These are phyloP conservation scores for Euwallacea similis DNA, from an alignment of 1,140 invertebrate species.

Conservation along the genomic window DNA sequence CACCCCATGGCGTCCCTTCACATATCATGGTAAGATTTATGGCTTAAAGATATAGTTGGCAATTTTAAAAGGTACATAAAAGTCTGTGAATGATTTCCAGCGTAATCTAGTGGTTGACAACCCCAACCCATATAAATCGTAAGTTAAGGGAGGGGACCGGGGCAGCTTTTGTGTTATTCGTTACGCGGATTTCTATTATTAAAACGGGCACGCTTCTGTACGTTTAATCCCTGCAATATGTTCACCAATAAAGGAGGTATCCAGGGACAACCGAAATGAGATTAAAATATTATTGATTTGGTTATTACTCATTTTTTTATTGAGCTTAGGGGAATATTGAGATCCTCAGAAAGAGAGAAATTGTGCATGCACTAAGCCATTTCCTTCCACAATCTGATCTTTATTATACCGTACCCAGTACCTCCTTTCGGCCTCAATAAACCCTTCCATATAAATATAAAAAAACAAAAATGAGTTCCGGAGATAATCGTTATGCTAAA, in stretches of 20 bases:
- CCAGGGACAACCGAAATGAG: background rate
- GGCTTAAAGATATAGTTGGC: conserved; percentile 26
- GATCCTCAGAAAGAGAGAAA: too few relatives aligned
- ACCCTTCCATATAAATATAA: conserved; percentile 2
- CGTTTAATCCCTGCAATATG: conserved; percentile 36
- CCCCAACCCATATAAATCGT: conserved; percentile 25
- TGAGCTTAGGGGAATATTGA: background rate
- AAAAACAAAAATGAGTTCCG: conserved; percentile 4
- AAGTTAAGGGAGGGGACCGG: conserved; percentile 29
- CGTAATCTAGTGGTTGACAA: conserved; percentile 11
- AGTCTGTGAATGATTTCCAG: conserved; percentile 13
- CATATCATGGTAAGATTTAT: conserved; percentile 25
- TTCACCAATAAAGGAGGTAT: conserved; percentile 11
- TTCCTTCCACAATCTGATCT: too few relatives aligned
- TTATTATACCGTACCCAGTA: too few relatives aligned
- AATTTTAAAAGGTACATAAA: conserved; percentile 27
- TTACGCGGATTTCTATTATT: conserved; percentile 39
- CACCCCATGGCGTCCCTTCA: conserved; percentile 4
- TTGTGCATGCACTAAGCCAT: too few relatives aligned
- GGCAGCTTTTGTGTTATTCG: conserved; percentile 37
- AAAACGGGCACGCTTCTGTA: conserved; percentile 30
- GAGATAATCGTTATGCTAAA: conserved; percentile 37
- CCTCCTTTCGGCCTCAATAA: too few relatives aligned
- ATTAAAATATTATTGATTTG: background rate
- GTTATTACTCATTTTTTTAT: background rate